Evolutionary conservation across 2,113 vertebrate genomes (phyloP).

Genomic region (Microcebus ravelobensis): DNA sequence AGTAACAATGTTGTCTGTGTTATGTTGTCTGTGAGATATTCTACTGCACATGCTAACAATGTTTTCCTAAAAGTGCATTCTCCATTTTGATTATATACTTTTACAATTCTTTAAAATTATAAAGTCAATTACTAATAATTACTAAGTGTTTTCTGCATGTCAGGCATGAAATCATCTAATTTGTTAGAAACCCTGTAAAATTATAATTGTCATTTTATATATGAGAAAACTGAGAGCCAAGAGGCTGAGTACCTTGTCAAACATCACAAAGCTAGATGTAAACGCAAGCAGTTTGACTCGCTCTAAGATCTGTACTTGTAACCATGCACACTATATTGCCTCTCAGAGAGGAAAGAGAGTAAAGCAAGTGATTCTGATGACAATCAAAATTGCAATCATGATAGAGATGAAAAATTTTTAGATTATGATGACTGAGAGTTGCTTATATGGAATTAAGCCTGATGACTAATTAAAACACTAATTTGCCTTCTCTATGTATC

Average conservation of each 20-base stretch:
- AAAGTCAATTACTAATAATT: background rate
- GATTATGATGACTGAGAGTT: constrained; percentile 53
- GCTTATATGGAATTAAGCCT: constrained; percentile 51
- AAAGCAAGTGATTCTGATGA: constrained; percentile 59
- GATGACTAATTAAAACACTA: constrained; percentile 69
- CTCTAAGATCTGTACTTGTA: background rate
- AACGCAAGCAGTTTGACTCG: background rate
- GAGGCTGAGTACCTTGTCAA: background rate
- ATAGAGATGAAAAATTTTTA: constrained; percentile 68
- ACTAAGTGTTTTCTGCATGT: background rate
- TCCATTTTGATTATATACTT: background rate
- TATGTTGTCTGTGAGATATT: background rate
- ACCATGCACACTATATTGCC: background rate
- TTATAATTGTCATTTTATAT: background rate
- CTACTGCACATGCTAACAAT: background rate
- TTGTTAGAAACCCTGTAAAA: background rate
- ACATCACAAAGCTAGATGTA: background rate
- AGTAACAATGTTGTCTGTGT: too few relatives aligned
- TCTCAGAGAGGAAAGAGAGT: constrained; percentile 37
- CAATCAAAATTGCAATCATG: constrained; percentile 71
- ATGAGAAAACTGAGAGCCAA: background rate
- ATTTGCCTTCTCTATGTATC: constrained; percentile 56
- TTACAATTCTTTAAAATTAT: background rate
- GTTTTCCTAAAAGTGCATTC: background rate
- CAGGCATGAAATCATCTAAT: background rate